phyloP scores from a whole-genome alignment of 1,140 invertebrate species.

The Achroia grisella region DNA sequence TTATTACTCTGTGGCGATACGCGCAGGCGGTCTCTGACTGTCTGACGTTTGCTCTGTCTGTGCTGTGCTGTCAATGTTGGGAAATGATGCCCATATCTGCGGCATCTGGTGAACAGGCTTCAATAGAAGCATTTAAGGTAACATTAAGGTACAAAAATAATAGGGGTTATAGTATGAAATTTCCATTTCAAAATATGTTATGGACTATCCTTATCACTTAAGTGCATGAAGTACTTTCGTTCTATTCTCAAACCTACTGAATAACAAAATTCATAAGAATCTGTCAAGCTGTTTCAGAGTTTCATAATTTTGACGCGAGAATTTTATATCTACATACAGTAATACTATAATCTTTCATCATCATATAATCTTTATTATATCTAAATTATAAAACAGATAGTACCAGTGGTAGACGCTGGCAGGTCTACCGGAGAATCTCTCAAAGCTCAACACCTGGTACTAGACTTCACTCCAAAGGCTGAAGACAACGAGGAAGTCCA shows the following conservation, averaged over 20 bases:
- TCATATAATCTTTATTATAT: too few species aligned
- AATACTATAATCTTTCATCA: too few species aligned
- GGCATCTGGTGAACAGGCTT: neutral
- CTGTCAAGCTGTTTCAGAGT: too few species aligned
- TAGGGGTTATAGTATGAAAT: too few species aligned
- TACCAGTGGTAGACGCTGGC: neutral
- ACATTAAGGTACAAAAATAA: neutral
- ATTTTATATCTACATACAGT: too few species aligned
- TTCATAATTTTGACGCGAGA: too few species aligned
- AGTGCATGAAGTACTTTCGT: too few species aligned
- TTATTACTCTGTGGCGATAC: neutral
- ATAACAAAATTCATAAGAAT: too few species aligned
- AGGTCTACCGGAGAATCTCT: constrained; percentile 14
- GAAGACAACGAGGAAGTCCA: constrained; percentile 14
- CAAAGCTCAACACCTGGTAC: constrained; percentile 11
- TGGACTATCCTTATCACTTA: too few species aligned
- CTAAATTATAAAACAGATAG: too few species aligned
- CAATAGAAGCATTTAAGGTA: neutral
- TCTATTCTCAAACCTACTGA: too few species aligned
- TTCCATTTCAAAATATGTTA: too few species aligned
- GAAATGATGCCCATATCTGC: constrained; percentile 7
- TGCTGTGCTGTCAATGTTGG: constrained; percentile 22
- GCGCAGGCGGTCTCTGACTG: constrained; percentile 20
- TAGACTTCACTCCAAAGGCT: constrained; percentile 22
- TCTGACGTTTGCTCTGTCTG: constrained; percentile 11